A percentile compares a stretch with the other conserved stretches of the same genome.
Evolutionary conservation across 2,797 vertebrate species (phyloP).

Genomic region (Poecile montanus): DNA sequence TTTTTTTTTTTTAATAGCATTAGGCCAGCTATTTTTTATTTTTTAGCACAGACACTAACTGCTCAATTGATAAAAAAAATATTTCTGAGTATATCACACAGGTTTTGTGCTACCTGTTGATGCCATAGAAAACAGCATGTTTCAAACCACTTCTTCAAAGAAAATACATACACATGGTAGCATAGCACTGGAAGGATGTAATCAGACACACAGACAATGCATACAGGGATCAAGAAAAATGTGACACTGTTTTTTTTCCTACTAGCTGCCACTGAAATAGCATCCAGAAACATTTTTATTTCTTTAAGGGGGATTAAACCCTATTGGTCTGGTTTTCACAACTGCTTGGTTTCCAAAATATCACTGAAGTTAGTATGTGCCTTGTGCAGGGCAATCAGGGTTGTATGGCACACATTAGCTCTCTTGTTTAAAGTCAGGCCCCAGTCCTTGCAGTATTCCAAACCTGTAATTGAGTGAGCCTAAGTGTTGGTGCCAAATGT

Average conservation of each 20-base stretch:
- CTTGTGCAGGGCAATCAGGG: not conserved
- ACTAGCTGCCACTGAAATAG: not conserved
- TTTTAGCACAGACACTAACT: not conserved
- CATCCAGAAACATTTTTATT: not conserved
- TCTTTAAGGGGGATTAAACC: not conserved
- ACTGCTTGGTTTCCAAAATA: not conserved
- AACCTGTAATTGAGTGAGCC: not conserved
- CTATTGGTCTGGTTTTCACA: not conserved
- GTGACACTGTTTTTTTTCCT: not conserved
- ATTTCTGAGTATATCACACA: not conserved
- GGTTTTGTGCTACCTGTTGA: not conserved
- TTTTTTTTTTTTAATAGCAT: not conserved
- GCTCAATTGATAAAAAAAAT: constrained; percentile 38
- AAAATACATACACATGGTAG: not conserved
- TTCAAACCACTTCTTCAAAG: not conserved
- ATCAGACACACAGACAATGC: not conserved
- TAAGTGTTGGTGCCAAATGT: not conserved
- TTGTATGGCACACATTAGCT: not conserved
- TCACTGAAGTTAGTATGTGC: not conserved
- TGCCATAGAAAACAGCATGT: not conserved
- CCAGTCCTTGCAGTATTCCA: not conserved
- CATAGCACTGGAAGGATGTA: not conserved
- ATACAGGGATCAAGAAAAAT: not conserved
- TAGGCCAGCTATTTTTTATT: not conserved
- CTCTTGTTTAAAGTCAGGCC: not conserved